These are phyloP conservation scores for Stigmatopora argus DNA, from an alignment of 2,113 vertebrate species.

Conservation along the genomic window DNA sequence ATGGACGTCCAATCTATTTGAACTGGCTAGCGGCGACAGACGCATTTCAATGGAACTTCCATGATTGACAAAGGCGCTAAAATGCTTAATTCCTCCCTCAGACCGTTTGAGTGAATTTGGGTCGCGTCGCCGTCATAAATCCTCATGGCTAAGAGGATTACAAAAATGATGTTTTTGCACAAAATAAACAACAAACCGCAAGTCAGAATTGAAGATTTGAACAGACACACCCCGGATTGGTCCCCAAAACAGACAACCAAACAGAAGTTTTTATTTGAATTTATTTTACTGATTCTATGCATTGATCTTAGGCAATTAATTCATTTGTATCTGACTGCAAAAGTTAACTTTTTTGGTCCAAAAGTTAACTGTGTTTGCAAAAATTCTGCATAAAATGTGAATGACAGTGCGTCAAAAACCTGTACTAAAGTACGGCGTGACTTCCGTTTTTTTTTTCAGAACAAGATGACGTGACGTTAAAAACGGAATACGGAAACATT, in stretches of 20 bases:
- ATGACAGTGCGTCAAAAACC: constrained; percentile 1
- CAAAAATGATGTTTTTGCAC: constrained; percentile 11
- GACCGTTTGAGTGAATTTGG: constrained; percentile 37
- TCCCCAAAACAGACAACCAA: not conserved
- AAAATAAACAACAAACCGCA: constrained; percentile 3
- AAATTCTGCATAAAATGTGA: constrained; percentile 14
- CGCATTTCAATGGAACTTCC: too few relatives aligned
- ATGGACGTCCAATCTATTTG: too few relatives aligned
- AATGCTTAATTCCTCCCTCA: constrained; percentile 31
- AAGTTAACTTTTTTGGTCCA: not conserved
- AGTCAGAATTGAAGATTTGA: not conserved
- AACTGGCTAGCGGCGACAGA: too few relatives aligned
- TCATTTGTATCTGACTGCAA: not conserved
- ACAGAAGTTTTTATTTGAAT: too few relatives aligned
- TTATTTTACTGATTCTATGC: not conserved
- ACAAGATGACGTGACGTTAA: constrained; percentile 1
- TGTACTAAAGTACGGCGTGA: constrained; percentile 12
- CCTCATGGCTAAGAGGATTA: constrained; percentile 56
- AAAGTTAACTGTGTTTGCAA: not conserved
- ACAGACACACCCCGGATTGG: not conserved
- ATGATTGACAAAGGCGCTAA: too few relatives aligned
- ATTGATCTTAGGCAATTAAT: not conserved
- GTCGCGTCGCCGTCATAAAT: constrained; percentile 25
- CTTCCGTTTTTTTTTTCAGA: not conserved
- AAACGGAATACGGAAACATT: accelerated